These are phyloP conservation scores for Diadumene lineata DNA, from an alignment of 92 coral and sea anemone genomes.

Conservation along the genomic window DNA sequence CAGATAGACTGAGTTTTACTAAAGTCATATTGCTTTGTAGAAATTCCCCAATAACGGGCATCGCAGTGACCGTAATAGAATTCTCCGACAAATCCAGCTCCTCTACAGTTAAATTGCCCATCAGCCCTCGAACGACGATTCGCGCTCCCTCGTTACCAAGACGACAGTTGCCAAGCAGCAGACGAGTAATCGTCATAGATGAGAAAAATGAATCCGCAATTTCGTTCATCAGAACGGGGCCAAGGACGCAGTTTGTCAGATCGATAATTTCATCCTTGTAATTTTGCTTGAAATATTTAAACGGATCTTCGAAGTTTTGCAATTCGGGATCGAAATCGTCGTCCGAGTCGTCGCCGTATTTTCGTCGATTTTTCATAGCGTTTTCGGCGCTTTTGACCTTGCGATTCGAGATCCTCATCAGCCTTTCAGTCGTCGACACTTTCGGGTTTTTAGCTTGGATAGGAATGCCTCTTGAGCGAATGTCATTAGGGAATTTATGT, in stretches of 20 bases:
- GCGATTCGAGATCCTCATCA: slow-evolving; percentile 36
- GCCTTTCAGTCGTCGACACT: slow-evolving; percentile 41
- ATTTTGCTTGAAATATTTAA: slow-evolving; percentile 47
- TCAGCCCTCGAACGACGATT: slow-evolving; percentile 64
- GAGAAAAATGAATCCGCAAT: slow-evolving; percentile 41
- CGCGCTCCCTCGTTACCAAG: slow-evolving; percentile 82
- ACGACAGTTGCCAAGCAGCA: slow-evolving; percentile 58
- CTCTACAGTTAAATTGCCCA: slow-evolving; percentile 40
- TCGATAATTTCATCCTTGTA: slow-evolving; percentile 31
- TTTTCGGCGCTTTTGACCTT: slow-evolving; percentile 22
- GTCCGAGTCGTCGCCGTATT: not conserved
- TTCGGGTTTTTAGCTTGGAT: slow-evolving; percentile 25
- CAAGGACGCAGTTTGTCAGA: slow-evolving; percentile 43
- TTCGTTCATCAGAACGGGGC: slow-evolving; percentile 41
- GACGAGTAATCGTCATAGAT: slow-evolving; percentile 44
- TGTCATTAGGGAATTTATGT: not conserved
- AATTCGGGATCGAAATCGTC: slow-evolving; percentile 1
- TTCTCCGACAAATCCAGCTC: slow-evolving; percentile 79
- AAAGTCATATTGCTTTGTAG: slow-evolving; percentile 45
- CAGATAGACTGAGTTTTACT: slow-evolving; percentile 60
- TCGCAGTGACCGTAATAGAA: slow-evolving; percentile 46
- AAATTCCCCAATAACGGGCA: slow-evolving; percentile 58
- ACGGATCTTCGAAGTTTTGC: slow-evolving; percentile 35
- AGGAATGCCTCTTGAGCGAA: slow-evolving; percentile 5
- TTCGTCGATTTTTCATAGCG: not conserved